Evolutionary conservation across 2,888 invertebrate species (phyloP).

Genomic region (Eudasyphora cyanicolor): DNA sequence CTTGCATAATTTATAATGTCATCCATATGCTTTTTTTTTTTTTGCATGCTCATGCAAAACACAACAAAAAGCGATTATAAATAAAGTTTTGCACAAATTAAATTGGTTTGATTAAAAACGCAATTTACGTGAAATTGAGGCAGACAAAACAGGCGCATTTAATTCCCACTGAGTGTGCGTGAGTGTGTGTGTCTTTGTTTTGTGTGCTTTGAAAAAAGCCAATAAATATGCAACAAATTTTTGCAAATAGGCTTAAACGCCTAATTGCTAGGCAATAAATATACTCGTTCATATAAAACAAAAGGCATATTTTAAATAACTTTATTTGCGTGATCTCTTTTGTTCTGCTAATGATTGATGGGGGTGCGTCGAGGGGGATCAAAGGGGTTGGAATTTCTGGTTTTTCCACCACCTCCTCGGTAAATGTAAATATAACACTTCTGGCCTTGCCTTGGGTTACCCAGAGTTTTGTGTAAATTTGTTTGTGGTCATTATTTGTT

Average conservation of each 20-base stretch:
- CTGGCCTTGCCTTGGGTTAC: no score
- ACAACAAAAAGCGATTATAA: background rate
- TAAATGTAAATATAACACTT: background rate
- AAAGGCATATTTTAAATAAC: no score
- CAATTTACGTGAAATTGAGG: background rate
- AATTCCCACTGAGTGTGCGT: no score
- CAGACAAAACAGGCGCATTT: background rate
- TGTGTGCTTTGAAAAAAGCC: background rate
- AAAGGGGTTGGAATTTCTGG: no score
- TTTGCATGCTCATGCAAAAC: background rate
- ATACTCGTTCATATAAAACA: background rate
- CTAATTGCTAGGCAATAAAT: slow-evolving; percentile 5
- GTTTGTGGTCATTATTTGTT: slow-evolving; percentile 17
- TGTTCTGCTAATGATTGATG: background rate
- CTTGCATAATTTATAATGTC: background rate
- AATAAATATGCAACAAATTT: background rate
- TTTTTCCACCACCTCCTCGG: background rate
- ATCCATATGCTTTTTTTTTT: no score
- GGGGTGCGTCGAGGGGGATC: no score
- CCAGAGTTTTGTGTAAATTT: background rate
- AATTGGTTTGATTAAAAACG: background rate
- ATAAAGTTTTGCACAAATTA: background rate
- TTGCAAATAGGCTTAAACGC: background rate
- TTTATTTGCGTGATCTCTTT: no score
- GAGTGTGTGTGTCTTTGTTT: no score